Evolutionary conservation across 1,140 invertebrate species (phyloP), one percentile per base, ranked within the genome.

Genomic region (Luehdorfia chinensis): DNA sequence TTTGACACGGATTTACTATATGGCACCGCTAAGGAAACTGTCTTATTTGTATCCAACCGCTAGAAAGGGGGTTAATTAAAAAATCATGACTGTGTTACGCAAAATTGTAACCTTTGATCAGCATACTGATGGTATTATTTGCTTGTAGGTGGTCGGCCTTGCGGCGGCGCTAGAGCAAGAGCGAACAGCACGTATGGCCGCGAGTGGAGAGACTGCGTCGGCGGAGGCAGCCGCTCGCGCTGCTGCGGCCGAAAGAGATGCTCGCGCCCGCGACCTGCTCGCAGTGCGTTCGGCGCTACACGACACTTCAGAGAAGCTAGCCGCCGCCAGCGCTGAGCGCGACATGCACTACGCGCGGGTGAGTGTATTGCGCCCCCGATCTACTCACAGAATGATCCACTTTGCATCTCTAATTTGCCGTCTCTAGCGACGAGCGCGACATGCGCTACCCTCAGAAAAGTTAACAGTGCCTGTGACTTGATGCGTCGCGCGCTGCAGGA

Each of bases 161-260:
- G 91, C 94, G 39, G 91, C 93, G 14, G 95, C 97, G 75, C 84
- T 97, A 8, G 96, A 98, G 56, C 95, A 97, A 77, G 96, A 98
- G 87, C 92, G 94, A 50, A 91, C 94, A 48, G 94, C 84, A 16
- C 79, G 84, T 1, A 39, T 73, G 44, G 59, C 77, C 9, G 66
- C 79, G 3, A 56, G 66, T 36, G 56, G 72, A 14, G 86, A 87
- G 55, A 66, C 73, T 16, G 69, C 74, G n/a, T 59, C 76, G 18
- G 80, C 81, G 6, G 81, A 87, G 58, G 74, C 81, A 18, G 66
- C 75, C 8, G 70, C 69, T n/a, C 66, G 74, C 14, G 55, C 69
- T 4, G 76, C 81, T 6, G 52, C 57, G 8, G 70, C 70, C n/a
- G 73, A 80, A 48, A 60, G 77, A 18, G 85, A 84, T 44, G 70